Evolutionary conservation across 2,113 vertebrate species (phyloP), one percentile per base, ranked within the genome.

Genomic region (Anoura caudifer): DNA sequence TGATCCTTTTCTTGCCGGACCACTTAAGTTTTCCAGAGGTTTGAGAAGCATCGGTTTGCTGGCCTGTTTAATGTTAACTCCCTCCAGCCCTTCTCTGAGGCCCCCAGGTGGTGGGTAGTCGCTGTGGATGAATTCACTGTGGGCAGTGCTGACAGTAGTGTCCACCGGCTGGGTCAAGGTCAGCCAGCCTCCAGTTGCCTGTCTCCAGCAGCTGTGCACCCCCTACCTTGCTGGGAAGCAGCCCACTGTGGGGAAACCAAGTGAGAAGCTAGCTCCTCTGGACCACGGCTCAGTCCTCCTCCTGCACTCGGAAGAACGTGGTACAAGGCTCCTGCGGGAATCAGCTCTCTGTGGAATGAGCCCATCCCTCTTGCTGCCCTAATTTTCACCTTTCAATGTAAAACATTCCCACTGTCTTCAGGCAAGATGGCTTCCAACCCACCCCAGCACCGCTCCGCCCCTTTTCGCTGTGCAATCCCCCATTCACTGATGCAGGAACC

Each of bases 331-430:
- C 38, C 2, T 26, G 8, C 14, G 4, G 19, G 9, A 13, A 65
- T 22, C 12, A 3, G 8, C 20, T 65, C 59, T 83, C 2, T 1
- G 5, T 2, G 10, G 10, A 22, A 14, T 1, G 33, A 50, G 28
- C 36, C 56, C 33, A 4, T 36, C 67, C 26, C 70, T 80, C 31
- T 36, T 4, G 14, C 19, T 3, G 2, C 75, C 28, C 33, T 33
- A 22, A 28, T 15, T 50, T 83, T 70, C 70, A 38, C 24, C 77
- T 70, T 79, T 41, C n/a, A 4, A 1, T 31, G 14, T 28, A 19
- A 45, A 79, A 70, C 73, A 7, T 5, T 1, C 8, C 2, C 54
- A 16, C 2, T 67, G 73, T 90, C 59, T 65, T 75, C 20, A 0
- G 41, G 28, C 7, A n/a, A 59, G 38, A 26, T 20, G 50, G 28